These are phyloP conservation scores for Poeciliopsis gracilis DNA, from an alignment of 2,797 vertebrate species.

Conservation along the genomic window DNA sequence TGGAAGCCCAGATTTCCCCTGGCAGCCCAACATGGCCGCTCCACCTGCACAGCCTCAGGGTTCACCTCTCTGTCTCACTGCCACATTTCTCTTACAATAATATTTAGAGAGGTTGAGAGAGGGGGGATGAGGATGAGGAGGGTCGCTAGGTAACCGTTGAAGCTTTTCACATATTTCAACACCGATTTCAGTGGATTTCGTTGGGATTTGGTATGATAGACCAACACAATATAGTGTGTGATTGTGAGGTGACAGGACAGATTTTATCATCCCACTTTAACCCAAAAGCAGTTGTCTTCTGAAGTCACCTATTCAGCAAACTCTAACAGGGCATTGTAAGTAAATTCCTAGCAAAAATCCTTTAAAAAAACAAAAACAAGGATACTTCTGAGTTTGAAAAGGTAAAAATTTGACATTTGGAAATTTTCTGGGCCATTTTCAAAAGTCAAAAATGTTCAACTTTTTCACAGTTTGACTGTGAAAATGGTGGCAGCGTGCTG, in stretches of 20 bases:
- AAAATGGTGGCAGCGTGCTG: too few relatives aligned
- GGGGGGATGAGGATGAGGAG: too few relatives aligned
- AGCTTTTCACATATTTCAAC: not conserved
- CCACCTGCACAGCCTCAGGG: not conserved
- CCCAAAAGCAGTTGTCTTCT: not conserved
- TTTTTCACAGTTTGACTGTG: too few relatives aligned
- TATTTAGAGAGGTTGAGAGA: not conserved
- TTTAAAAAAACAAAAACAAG: not conserved
- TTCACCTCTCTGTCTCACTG: not conserved
- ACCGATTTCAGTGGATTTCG: not conserved
- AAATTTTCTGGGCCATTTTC: too few relatives aligned
- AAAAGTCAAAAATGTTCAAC: too few relatives aligned
- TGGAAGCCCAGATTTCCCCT: not conserved
- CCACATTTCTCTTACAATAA: not conserved
- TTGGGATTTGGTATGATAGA: not conserved
- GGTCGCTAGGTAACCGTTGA: not conserved
- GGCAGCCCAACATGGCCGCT: not conserved
- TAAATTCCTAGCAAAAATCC: too few relatives aligned
- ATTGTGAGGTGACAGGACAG: not conserved
- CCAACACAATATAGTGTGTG: not conserved
- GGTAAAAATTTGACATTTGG: too few relatives aligned
- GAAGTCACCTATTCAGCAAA: not conserved
- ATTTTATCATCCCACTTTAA: not conserved
- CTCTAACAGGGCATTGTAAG: too few relatives aligned
- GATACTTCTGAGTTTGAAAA: not conserved